These are phyloP conservation scores for Acrocephalus scirpaceus DNA, from an alignment of 2,797 vertebrate species.

Conservation along the genomic window DNA sequence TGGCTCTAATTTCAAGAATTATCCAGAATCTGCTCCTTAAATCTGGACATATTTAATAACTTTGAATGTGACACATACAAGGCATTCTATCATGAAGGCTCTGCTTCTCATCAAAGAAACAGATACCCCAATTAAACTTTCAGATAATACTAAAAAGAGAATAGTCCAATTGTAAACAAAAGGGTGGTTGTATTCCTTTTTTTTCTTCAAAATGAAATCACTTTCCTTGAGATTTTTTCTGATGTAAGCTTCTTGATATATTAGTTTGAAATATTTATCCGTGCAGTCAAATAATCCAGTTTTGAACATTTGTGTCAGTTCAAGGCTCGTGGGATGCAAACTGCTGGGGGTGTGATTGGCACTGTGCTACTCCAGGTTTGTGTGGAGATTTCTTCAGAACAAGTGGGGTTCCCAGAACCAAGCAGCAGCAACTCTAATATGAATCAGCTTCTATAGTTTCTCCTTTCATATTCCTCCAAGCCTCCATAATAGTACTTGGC, in stretches of 20 bases:
- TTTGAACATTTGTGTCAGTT: slow-evolving; percentile 3
- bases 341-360: neutral
- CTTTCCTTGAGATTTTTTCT: slow-evolving; percentile 18
- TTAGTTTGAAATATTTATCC: slow-evolving; percentile 36
- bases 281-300: slow-evolving; percentile 3
- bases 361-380: neutral
- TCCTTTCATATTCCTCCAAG: neutral
- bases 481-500: neutral
- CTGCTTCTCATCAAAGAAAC: slow-evolving; percentile 58
- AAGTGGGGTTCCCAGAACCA: neutral
- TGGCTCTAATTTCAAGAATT: slow-evolving; percentile 56
- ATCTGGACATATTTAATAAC: slow-evolving; percentile 29
- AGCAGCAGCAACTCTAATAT: neutral
- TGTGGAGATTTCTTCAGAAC: neutral
- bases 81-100: slow-evolving; percentile 50
- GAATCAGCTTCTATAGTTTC: neutral
- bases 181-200: neutral
- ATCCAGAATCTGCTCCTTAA: slow-evolving; percentile 22
- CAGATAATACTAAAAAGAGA: slow-evolving; percentile 14
- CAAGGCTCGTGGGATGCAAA: neutral
- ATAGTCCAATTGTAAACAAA: neutral
- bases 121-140: slow-evolving; percentile 51
- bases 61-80: slow-evolving; percentile 14
- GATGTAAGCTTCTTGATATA: neutral
- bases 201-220: slow-evolving; percentile 30